Base-by-base conservation (phyloP, 2,113 vertebrate species). In the Ifrita kowaldi region DNA sequence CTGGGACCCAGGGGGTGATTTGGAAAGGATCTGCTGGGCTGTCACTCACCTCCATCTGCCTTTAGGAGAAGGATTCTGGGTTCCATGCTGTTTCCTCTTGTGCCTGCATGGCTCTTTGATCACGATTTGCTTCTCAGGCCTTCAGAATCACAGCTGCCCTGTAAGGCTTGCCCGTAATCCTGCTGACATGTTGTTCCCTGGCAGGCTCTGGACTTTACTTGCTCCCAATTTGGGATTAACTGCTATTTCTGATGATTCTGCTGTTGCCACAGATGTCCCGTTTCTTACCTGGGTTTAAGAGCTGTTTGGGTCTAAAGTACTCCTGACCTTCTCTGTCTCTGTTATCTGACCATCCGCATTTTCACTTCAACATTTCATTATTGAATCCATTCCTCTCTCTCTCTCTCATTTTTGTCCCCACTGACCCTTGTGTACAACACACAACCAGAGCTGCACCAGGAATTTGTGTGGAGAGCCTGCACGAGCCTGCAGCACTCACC, bases 1-100 rank as follows among this genome's bases (percentile, higher is more conserved):
- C 71, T 87, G 91, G 91, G 87, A 95, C 87, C 41, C 15, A 2
- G 41, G 41, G 77, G 62, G 65, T 87, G 78, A 57, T 69, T 89
- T 89, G 81, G 75, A 77, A 95, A 91, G 64, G 85, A 77, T 83
- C 55, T 93, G 71, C 53, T 91, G 63, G 80, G 85, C 78, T 91
- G 87, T 84, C 80, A 85, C 83, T 96, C 70, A 68, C 49, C 87
- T 95, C 77, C 81, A 23, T 92, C 70, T 95, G 87, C 81, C 82
- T 85, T 69, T 57, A 86, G 70, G 82, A 89, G 70, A 82, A 90
- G 70, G 75, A 80, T 62, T 94, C 74, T 47, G 57, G 65, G 80
- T 96, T 84, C 89, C 33, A 14, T 87, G 81, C 91, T 85, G 57
- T 84, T 90, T 56, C 22, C 68, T 93, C 67, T 84, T 78, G 77